These are phyloP conservation scores for Hoplias malabaricus DNA, from an alignment of 2,113 vertebrate genomes.

Conservation along the genomic window DNA sequence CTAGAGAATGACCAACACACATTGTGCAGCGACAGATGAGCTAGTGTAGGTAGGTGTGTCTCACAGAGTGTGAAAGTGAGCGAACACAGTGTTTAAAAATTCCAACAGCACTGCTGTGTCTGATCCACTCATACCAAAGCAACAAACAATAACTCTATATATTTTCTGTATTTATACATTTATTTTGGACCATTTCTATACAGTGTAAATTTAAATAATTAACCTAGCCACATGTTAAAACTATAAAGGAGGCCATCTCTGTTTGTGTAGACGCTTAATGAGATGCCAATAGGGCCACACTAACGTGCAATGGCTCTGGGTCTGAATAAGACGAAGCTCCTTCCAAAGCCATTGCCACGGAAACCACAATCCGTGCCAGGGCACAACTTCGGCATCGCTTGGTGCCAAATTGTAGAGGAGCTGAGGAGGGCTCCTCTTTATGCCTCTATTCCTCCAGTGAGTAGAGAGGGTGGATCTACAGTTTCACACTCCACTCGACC, in stretches of 20 bases:
- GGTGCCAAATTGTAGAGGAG: not conserved
- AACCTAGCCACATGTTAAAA: slow-evolving; percentile 17
- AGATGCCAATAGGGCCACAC: slow-evolving; percentile 21
- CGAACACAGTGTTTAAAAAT: too few relatives aligned
- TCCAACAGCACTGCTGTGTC: too few relatives aligned
- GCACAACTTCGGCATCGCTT: slow-evolving; percentile 2
- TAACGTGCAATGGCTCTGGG: slow-evolving; percentile 22
- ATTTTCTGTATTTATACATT: too few relatives aligned
- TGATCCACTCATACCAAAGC: too few relatives aligned
- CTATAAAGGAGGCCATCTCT: not conserved
- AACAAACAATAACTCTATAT: too few relatives aligned
- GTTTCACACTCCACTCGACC: slow-evolving; percentile 15
- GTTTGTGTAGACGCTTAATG: slow-evolving; percentile 27
- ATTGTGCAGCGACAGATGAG: too few relatives aligned
- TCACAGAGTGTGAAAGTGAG: too few relatives aligned
- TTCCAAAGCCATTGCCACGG: slow-evolving; percentile 45
- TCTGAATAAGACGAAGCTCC: slow-evolving; percentile 37
- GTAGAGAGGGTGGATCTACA: not conserved
- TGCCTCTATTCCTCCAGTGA: slow-evolving; percentile 10
- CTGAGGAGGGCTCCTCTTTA: not conserved
- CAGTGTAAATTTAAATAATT: too few relatives aligned
- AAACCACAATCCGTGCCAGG: slow-evolving; percentile 39
- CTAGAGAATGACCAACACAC: too few relatives aligned
- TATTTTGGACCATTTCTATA: too few relatives aligned
- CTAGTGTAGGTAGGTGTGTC: too few relatives aligned